phyloP scores from a whole-genome alignment of 2,113 vertebrate genomes.

The Acrocephalus kingi region DNA sequence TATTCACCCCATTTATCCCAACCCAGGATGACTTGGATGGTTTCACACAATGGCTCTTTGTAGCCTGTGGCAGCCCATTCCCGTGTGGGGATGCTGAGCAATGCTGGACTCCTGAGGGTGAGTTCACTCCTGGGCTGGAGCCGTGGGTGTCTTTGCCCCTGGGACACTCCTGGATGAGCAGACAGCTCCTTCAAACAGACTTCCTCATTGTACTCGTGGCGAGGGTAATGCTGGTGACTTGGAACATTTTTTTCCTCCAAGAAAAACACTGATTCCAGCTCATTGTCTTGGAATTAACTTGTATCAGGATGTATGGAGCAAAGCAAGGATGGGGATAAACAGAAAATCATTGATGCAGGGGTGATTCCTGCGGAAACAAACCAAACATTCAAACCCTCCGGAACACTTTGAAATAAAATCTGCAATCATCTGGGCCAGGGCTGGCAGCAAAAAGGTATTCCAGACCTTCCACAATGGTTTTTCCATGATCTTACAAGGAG shows the following conservation, averaged over 20 bases:
- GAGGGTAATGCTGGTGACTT: background rate
- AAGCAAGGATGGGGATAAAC: background rate
- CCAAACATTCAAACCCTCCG: background rate
- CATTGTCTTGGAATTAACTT: slow-evolving; percentile 27
- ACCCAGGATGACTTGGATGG: background rate
- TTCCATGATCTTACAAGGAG: slow-evolving; percentile 63
- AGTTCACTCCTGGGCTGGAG: slow-evolving; percentile 15
- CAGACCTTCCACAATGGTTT: slow-evolving; percentile 19
- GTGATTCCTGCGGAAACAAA: background rate
- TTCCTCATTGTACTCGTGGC: background rate
- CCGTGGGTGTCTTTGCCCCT: background rate
- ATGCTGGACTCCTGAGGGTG: background rate
- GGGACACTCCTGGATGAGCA: background rate
- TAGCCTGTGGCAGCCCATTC: background rate
- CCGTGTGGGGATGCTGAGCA: background rate
- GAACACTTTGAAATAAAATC: slow-evolving; percentile 3
- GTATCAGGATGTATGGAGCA: background rate
- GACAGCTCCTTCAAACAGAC: background rate
- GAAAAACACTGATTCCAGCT: slow-evolving; percentile 26
- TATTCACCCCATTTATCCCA: background rate
- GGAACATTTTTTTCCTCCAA: background rate
- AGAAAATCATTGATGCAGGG: background rate
- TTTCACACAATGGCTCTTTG: background rate
- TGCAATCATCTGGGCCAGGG: background rate
- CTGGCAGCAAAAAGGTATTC: background rate